A percentile compares a stretch with the other conserved stretches of the same genome.
Evolutionary conservation across 2,888 invertebrate genomes (phyloP).

Genomic region (Sphaerophoria rueppellii): DNA sequence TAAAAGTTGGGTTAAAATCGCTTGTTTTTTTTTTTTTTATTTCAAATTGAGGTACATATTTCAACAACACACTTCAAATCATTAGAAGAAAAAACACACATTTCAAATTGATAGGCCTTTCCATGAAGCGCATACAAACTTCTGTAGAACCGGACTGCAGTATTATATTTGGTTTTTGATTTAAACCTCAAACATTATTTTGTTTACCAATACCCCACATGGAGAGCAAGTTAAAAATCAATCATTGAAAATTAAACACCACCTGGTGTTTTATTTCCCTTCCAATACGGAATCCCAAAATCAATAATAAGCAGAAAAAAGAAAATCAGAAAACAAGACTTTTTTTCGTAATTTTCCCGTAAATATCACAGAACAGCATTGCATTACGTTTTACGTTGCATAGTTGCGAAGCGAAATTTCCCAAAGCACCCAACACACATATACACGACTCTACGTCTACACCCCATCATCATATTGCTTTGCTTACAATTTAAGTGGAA

Average conservation of each 20-base stretch:
- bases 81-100: no score
- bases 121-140: no score
- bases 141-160: no score
- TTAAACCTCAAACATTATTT: neutral
- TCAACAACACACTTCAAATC: no score
- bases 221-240: neutral
- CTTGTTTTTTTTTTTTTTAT: no score
- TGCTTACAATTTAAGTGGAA: slow-evolving; percentile 48
- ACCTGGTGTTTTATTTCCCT: neutral
- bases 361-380: neutral
- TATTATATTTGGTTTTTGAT: no score
- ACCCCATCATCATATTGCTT: neutral
- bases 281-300: neutral
- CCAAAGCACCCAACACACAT: neutral
- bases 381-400: neutral
- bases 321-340: neutral
- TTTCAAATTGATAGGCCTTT: no score
- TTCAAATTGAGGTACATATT: no score
- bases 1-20: no score
- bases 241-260: neutral
- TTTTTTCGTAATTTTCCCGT: neutral
- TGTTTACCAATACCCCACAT: neutral
- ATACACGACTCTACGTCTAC: neutral
- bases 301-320: neutral
- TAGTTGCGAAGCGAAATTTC: neutral